These are phyloP conservation scores for Chaetophractus vellerosus DNA, from an alignment of 2,797 vertebrate species.

Conservation along the genomic window DNA sequence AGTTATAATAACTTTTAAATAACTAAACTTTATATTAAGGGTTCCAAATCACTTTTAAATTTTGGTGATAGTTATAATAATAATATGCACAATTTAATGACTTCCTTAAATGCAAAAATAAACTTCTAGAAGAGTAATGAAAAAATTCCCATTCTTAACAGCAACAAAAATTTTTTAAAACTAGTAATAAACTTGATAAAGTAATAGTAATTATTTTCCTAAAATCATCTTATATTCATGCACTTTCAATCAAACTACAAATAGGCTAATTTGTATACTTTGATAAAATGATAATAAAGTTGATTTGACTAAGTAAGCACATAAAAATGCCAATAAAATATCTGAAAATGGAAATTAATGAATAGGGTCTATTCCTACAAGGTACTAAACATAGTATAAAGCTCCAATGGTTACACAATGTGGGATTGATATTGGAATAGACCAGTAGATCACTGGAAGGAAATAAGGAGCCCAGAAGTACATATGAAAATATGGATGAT, in stretches of 20 bases:
- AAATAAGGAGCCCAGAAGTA: background rate
- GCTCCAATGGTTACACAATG: background rate
- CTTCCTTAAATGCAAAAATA: background rate
- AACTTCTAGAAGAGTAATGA: background rate
- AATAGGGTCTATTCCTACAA: background rate
- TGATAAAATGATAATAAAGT: background rate
- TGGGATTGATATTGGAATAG: background rate
- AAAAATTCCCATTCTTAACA: background rate
- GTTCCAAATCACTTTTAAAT: background rate
- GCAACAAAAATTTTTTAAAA: background rate
- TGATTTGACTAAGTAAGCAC: background rate
- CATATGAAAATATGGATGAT: background rate
- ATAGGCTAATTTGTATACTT: background rate
- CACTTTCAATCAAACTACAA: background rate
- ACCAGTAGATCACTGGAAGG: background rate
- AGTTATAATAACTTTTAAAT: background rate
- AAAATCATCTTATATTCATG: background rate
- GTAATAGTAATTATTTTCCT: background rate
- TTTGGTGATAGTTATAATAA: background rate
- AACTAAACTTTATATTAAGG: background rate
- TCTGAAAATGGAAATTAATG: background rate
- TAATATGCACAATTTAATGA: background rate
- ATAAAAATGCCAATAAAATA: background rate
- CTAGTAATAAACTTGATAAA: background rate
- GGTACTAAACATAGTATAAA: background rate